These are phyloP conservation scores for Gephyroberyx darwinii DNA, from an alignment of 2,797 vertebrate genomes.

Conservation along the genomic window DNA sequence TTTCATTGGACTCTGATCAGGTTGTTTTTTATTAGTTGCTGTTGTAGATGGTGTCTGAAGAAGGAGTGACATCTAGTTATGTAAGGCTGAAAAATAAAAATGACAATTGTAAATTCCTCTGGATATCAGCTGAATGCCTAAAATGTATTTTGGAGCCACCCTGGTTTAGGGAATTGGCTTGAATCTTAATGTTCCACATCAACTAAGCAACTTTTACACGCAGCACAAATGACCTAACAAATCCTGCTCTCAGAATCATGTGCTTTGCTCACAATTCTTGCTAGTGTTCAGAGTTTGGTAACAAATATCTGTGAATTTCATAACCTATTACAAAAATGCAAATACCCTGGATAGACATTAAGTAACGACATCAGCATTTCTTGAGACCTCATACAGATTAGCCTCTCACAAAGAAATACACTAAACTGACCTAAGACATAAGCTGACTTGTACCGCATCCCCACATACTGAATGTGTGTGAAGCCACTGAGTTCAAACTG, in stretches of 20 bases:
- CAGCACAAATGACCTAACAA: no score
- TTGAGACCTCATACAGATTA: constrained; percentile 31
- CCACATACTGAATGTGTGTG: not conserved
- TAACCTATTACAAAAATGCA: constrained; percentile 6
- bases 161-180: no score
- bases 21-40: not conserved
- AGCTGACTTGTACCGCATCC: constrained; percentile 12
- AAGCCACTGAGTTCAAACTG: constrained; percentile 27
- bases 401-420: constrained; percentile 11
- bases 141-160: no score
- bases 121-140: no score
- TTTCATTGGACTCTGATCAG: constrained; percentile 6
- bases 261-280: constrained; percentile 8
- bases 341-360: constrained; percentile 3
- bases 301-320: constrained; percentile 24
- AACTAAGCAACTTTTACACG: no score
- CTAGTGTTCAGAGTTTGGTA: not conserved
- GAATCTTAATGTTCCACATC: no score
- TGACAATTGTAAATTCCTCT: no score
- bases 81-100: no score
- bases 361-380: constrained; percentile 17
- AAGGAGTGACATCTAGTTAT: no score
- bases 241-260: constrained; percentile 5
- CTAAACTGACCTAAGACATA: not conserved
- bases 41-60: no score